These are phyloP conservation scores for Mormyrops boulengeri DNA, from an alignment of 2,797 vertebrate genomes.

Conservation along the genomic window DNA sequence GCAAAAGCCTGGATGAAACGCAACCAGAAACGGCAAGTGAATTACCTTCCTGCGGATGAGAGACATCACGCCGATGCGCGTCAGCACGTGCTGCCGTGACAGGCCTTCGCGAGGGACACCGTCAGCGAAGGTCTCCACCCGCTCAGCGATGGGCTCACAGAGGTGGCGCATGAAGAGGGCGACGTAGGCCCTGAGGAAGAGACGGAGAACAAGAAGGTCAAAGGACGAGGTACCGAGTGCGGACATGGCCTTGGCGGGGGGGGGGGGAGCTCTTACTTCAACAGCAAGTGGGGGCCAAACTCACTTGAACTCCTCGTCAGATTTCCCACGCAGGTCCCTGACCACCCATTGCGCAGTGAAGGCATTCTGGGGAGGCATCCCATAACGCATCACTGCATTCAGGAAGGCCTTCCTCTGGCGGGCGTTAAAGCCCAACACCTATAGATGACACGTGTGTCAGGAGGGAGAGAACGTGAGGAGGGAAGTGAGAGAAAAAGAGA, in stretches of 20 bases:
- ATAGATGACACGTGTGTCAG: neutral
- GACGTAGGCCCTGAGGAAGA: constrained; percentile 77
- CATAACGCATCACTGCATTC: constrained; percentile 97
- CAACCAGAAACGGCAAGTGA: rapidly evolving
- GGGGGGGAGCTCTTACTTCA: no score
- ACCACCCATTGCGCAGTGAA: constrained; percentile 98
- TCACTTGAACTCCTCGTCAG: constrained; percentile 97
- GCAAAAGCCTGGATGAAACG: neutral
- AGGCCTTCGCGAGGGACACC: constrained; percentile 94
- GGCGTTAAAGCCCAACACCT: constrained; percentile 96
- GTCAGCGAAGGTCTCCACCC: constrained; percentile 85
- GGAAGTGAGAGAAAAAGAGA: neutral
- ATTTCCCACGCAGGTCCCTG: constrained; percentile 90
- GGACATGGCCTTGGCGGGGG: neutral
- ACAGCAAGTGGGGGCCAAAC: neutral
- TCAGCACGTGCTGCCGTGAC: constrained; percentile 92
- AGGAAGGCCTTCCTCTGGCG: constrained; percentile 97
- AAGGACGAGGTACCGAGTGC: constrained; percentile 61
- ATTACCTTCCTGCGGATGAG: constrained; percentile 93
- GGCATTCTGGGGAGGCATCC: constrained; percentile 96
- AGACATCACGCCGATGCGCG: constrained; percentile 95
- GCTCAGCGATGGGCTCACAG: constrained; percentile 92
- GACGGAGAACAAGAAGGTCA: neutral
- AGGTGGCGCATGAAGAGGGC: constrained; percentile 96
- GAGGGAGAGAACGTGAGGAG: constrained; percentile 28